A percentile compares a stretch with the other conserved stretches of the same genome.
Evolutionary conservation across 1,140 invertebrate genomes (phyloP).

Genomic region (Colletes gigas): DNA sequence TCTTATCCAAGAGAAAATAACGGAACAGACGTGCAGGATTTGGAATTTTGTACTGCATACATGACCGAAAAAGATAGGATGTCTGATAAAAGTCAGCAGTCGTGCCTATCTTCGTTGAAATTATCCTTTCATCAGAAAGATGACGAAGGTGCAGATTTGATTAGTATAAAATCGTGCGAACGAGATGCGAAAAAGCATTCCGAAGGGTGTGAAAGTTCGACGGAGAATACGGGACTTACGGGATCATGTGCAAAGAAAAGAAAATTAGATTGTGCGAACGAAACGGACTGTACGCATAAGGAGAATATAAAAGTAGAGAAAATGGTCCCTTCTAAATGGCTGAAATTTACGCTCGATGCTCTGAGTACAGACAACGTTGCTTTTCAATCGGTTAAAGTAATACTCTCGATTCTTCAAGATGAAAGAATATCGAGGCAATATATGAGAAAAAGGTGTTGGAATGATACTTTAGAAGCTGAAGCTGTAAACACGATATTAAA

Average conservation of each 20-base stretch:
- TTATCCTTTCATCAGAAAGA: not conserved
- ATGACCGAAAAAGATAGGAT: not conserved
- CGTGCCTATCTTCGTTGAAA: not conserved
- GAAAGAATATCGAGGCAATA: slow-evolving; percentile 11
- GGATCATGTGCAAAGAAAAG: not conserved
- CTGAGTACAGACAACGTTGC: slow-evolving; percentile 6
- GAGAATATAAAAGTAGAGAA: not conserved
- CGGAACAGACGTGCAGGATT: not conserved
- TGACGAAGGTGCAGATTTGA: not conserved
- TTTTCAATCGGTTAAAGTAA: slow-evolving; percentile 30
- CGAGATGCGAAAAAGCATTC: not conserved
- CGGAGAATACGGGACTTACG: not conserved
- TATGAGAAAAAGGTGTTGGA: slow-evolving; percentile 37
- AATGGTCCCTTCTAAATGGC: slow-evolving; percentile 31
- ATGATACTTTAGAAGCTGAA: slow-evolving; percentile 35
- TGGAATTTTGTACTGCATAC: too few species aligned
- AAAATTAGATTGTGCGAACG: not conserved
- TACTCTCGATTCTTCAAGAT: slow-evolving; percentile 28
- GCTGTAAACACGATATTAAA: slow-evolving; percentile 46
- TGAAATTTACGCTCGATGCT: slow-evolving; percentile 31
- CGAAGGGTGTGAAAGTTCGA: not conserved
- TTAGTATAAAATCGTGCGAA: too few species aligned
- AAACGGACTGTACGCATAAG: not conserved
- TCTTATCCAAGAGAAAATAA: not conserved
- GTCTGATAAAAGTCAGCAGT: not conserved